Evolutionary conservation across 2,888 invertebrate species (phyloP).

Genomic region (Steromphala cineraria): DNA sequence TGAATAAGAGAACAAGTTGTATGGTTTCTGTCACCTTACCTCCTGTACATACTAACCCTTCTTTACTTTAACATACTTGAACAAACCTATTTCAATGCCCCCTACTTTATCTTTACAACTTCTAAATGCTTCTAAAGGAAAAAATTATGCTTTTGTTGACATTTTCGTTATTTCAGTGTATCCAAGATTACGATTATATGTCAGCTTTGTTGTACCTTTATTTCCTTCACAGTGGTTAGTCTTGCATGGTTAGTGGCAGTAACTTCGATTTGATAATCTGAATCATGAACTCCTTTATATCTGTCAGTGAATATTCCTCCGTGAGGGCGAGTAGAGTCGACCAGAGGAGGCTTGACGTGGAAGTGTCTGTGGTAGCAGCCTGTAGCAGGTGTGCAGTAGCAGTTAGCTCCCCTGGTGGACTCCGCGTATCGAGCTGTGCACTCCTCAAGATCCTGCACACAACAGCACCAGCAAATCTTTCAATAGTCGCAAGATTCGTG

Average conservation of each 20-base stretch:
- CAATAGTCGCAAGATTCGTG: too few species aligned
- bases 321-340: background rate
- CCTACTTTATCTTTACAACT: too few species aligned
- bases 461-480: too few species aligned
- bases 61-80: too few species aligned
- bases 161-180: too few species aligned
- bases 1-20: too few species aligned
- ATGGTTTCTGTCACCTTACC: too few species aligned
- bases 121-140: too few species aligned
- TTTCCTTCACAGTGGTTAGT: constrained; percentile 37
- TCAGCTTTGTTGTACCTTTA: constrained; percentile 36
- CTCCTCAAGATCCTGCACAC: constrained; percentile 28
- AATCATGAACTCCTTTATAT: constrained; percentile 48
- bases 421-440: constrained; percentile 37
- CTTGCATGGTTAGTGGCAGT: constrained; percentile 51
- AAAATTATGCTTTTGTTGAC: too few species aligned
- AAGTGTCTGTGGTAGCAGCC: constrained; percentile 55
- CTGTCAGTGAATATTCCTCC: constrained; percentile 39
- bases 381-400: constrained; percentile 51
- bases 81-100: too few species aligned
- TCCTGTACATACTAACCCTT: too few species aligned
- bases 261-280: constrained; percentile 54
- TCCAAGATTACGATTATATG: too few species aligned
- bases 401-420: constrained; percentile 43
- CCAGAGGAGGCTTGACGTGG: constrained; percentile 33